Evolutionary conservation across 2,113 vertebrate species (phyloP), one percentile per base, ranked within the genome.

Genomic region (Ceratotherium simum): DNA sequence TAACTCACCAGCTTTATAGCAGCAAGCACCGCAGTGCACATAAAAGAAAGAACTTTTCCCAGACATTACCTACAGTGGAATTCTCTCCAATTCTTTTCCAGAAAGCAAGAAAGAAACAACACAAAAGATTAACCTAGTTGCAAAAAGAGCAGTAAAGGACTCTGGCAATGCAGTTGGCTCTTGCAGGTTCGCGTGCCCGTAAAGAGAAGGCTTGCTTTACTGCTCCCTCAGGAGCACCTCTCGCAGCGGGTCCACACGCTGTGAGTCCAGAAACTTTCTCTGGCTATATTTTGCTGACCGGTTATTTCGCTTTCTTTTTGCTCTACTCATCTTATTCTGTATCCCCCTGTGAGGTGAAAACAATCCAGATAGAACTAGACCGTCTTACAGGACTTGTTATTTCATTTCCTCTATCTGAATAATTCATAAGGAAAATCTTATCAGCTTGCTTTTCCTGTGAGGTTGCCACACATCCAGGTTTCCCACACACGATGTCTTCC

Each of bases 381-480:
- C 51, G 4, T 89, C 72, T 73, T 95, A 78, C 42, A 95, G 87
- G 83, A 90, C 90, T 92, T 0, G 2, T 95, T 97, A 80, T 92
- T 98, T 98, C 96, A 97, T 98, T 97, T 98, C 93, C 90, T 94
- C 83, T 90, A 88, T 89, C 90, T 98, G 92, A 98, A 98, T 97
- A 97, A 97, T 98, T 98, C 95, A 98, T 96, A 96, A 98, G 39
- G 88, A 62, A 87, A n/a, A 88, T 48, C 64, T 85, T 58, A 92
- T n/a, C 48, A 46, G 58, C 51, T 92, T 21, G 76, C 72, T 51
- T 91, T 96, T 46, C 31, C 93, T 85, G 46, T 20, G 76, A 91
- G 18, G 48, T 85, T 65, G 58, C 73, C 39, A 25, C n/a, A 62
- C 46, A 62, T 46, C 21, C 64, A 79, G 9, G 42, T 75, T 67